Evolutionary conservation across 2,888 invertebrate species (phyloP).

Genomic region (Aspidiotus destructor): DNA sequence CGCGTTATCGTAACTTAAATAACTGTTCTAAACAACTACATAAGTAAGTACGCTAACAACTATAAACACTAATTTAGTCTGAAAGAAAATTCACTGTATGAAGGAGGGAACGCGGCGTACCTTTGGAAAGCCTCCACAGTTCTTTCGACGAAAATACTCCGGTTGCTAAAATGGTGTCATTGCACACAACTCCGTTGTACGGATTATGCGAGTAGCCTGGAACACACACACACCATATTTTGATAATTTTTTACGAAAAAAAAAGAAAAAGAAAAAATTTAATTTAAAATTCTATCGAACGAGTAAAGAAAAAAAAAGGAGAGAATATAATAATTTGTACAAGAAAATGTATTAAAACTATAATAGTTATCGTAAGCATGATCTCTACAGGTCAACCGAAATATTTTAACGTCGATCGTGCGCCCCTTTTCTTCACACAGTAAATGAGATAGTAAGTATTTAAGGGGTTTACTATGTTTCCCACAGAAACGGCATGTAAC

Average conservation of each 20-base stretch:
- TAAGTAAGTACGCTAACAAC: background rate
- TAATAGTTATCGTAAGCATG: background rate
- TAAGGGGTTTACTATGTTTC: too few relatives aligned
- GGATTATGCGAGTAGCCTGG: conserved; percentile 84
- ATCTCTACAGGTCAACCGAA: conserved; percentile 25
- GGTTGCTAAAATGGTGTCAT: conserved; percentile 98
- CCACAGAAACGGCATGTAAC: too few relatives aligned
- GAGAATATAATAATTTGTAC: conserved; percentile 13
- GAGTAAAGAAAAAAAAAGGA: conserved; percentile 13
- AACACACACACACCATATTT: conserved; percentile 34
- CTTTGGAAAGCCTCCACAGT: conserved; percentile 96
- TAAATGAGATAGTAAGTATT: background rate
- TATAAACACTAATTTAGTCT: conserved; percentile 2
- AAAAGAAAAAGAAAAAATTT: conserved; percentile 10
- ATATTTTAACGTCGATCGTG: conserved; percentile 24
- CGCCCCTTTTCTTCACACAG: conserved; percentile 16
- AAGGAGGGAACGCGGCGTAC: conserved; percentile 45
- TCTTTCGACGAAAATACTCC: conserved; percentile 99
- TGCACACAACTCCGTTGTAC: conserved; percentile 96
- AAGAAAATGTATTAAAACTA: background rate
- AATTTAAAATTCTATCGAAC: conserved; percentile 23
- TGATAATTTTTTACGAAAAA: conserved; percentile 14
- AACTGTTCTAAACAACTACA: background rate
- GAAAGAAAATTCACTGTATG: conserved; percentile 29
- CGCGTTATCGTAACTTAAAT: conserved; percentile 1